Base-by-base conservation (phyloP, 64 coral and sea anemone genomes). In the Stichodactyla helianthus region DNA sequence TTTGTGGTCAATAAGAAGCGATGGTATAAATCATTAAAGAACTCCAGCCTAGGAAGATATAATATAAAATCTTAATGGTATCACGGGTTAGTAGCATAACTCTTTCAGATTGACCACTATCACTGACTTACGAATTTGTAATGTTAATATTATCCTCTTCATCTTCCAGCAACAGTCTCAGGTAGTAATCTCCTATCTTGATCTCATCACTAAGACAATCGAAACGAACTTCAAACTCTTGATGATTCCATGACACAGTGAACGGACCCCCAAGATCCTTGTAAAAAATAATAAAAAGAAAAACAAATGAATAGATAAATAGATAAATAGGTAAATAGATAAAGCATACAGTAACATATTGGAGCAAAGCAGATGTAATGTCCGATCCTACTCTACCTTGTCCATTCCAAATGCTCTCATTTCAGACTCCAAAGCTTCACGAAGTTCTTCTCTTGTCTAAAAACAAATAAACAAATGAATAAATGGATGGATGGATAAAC, bases 11-110 rank as follows among this genome's bases (percentile, higher is more conserved):
- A 63, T 23, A 99, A 76, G 86, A 99, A 99, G 51, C 97, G 86
- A 84, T 99, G 97, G 77, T 99, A 99, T 27, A 99, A 91, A 76
- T 99, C 97, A 82, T 99, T 99, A 86, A 99, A 99, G 68, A 99
- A 99, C 52, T 99, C 97, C 50, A 99, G 58, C 68, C 97, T 99
- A 9, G 58, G 78, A 31, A 68, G 0, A 31, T 13, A 9, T 27
- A 14, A 6, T 27, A 74, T 12, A 2, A 74, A 65, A 23, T n/a
- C 7, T 19, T 65, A 19, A 44, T 44, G 35, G 35, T 44, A 44
- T 44, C 2, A 44, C 35, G 35, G 35, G 35, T 44, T 44, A 44
- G 2, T 44, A 44, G 35, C 35, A 44, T 44, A 44, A 44, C 35
- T 44, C 35, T 44, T 44, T 44, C 1, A 31, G 28, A 31, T 31